Evolutionary conservation across 2,113 vertebrate species (phyloP), one percentile per base, ranked within the genome.

Genomic region (Melierax canorus): DNA sequence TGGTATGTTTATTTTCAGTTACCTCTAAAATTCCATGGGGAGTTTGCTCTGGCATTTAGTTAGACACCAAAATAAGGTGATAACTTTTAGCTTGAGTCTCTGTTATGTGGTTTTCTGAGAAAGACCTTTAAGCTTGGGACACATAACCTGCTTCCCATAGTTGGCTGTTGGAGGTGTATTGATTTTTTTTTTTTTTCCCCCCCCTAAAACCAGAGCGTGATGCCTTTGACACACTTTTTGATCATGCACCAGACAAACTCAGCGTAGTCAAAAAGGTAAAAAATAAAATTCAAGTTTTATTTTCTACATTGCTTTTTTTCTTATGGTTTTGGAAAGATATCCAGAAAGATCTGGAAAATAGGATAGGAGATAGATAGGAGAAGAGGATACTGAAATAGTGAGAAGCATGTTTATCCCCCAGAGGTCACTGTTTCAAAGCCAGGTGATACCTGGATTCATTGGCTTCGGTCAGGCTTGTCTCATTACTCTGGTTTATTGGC

Each of bases 171-270:
- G 8, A 59, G 19, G 6, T 72, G 10, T 64, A 68, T 18, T 89
- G 18, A 85, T 75, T 67, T 38, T 10, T 23, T 38, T 38, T 38
- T 14, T 45, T 15, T 12, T 5, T 45, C 4, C 1, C 9, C 7
- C n/a, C 29, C 16, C 32, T 46, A 24, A 46, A 95, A 78, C 48
- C 97, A 99, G 99, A 99, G 56, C 98, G 98, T 1, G 99, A 99
- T 39, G 99, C 99, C 83, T 99, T 99, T 72, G 99, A 99, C 96
- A 99, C 98, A 0, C 98, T 99, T 29, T 98, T 99, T 19, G 99
- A 99, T 96, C 99, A 99, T 0, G 98, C 99, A 1, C 99, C 99
- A 3, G 99, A 99, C 96, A 99, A 99, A 86, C 98, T 99, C 89
- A 99, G 97, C 5, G 97, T 99, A 34, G 99, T 99, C 53, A 99